A percentile compares a stretch with the other conserved stretches of the same genome.
Conservation (phyloP, 1,140 invertebrate genomes). For the Drosophila ananassae region DNA sequence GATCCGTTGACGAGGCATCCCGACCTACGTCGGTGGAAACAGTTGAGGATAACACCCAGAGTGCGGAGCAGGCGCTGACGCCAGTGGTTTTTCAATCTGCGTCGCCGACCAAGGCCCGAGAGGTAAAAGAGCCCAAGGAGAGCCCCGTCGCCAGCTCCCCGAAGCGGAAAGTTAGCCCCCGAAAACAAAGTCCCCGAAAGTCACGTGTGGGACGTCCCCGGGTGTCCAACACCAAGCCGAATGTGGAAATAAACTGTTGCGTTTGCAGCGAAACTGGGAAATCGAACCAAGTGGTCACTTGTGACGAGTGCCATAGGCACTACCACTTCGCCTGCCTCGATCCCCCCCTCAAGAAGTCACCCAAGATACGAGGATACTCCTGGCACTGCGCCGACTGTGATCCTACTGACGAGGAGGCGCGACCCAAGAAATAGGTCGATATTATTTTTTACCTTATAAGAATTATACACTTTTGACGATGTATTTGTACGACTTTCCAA, state of each 20-base stretch:
- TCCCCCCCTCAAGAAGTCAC: conserved; percentile 96
- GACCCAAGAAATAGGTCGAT: conserved; percentile 46
- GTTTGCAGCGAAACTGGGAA: conserved; percentile 70
- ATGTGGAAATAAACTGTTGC: conserved; percentile 66
- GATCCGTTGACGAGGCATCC: conserved; percentile 78
- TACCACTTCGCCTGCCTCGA: conserved; percentile 97
- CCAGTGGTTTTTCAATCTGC: conserved; percentile 28
- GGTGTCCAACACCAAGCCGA: conserved; percentile 46
- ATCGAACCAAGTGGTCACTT: conserved; percentile 86
- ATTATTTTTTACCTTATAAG: not conserved
- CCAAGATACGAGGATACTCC: conserved; percentile 95
- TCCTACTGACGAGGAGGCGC: conserved; percentile 87
- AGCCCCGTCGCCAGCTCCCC: conserved; percentile 19
- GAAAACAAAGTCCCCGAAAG: conserved; percentile 68
- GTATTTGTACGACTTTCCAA: conserved; percentile 9
- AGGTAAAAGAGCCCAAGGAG: conserved; percentile 43
- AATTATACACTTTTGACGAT: conserved; percentile 11
- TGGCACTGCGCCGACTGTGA: conserved; percentile 98
- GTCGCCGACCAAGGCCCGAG: conserved; percentile 30
- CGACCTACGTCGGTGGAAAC: conserved; percentile 82
- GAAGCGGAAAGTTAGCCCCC: conserved; percentile 59
- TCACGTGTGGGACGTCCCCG: conserved; percentile 59
- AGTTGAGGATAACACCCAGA: conserved; percentile 66
- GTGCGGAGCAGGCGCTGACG: conserved; percentile 18
- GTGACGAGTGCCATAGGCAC: conserved; percentile 95